Percentiles rank a stretch among this genome's conserved stretches.
Evolutionary conservation across 2,113 vertebrate genomes (phyloP).

Genomic region (Pogona vitticeps): DNA sequence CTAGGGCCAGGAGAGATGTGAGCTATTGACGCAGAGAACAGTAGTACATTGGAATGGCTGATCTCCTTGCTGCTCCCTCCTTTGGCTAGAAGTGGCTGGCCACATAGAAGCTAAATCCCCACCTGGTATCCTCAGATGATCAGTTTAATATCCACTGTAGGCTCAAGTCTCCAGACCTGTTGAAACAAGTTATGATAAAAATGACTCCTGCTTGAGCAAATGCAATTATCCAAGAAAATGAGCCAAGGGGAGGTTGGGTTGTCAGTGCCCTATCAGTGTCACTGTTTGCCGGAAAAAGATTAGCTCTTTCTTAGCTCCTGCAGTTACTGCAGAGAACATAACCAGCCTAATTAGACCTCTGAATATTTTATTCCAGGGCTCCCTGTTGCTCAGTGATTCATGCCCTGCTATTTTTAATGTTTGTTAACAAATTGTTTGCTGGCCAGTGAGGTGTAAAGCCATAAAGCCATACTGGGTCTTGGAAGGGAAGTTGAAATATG

Average conservation of each 20-base stretch:
- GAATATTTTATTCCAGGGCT: constrained; percentile 63
- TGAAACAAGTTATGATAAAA: not conserved
- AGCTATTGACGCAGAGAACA: too few species aligned
- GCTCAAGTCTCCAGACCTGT: not conserved
- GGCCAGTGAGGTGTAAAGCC: constrained; percentile 62
- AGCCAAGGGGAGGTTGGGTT: not conserved
- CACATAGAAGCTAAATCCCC: not conserved
- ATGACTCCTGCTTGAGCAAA: not conserved
- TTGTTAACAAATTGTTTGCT: constrained; percentile 66
- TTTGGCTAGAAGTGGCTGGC: not conserved
- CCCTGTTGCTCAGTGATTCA: constrained; percentile 54
- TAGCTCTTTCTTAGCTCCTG: constrained; percentile 50
- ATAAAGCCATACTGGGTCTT: constrained; percentile 62
- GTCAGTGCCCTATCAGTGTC: constrained; percentile 43
- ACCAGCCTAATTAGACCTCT: constrained; percentile 68
- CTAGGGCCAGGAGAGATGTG: not conserved
- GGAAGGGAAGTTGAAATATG: constrained; percentile 55
- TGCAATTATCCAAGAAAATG: not conserved
- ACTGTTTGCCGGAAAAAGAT: constrained; percentile 50
- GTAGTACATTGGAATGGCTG: not conserved
- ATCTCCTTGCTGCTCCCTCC: not conserved
- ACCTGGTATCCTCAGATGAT: not conserved
- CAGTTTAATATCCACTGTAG: not conserved
- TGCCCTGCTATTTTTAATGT: constrained; percentile 61
- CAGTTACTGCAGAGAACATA: constrained; percentile 48